A percentile compares a stretch with the other conserved stretches of the same genome.
phyloP scores from a whole-genome alignment of 1,140 invertebrate species.

The Pogonomyrmex californicus region DNA sequence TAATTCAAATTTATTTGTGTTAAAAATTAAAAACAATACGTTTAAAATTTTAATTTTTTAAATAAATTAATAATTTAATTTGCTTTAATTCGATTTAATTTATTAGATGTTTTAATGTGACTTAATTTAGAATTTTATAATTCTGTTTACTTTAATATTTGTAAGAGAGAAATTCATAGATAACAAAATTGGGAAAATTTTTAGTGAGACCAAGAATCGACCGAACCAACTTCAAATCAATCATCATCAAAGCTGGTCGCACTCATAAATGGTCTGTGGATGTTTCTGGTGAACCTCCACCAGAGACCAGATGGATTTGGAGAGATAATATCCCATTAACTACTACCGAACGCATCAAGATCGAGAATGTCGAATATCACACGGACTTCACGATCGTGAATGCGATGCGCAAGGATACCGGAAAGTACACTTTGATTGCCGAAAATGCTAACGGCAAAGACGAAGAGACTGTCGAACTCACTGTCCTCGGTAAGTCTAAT shows the following conservation, averaged over 20 bases:
- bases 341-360: constrained; percentile 94
- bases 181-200: constrained; percentile 51
- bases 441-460: constrained; percentile 97
- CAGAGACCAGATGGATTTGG: constrained; percentile 95
- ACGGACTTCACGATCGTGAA: constrained; percentile 95
- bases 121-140: too few relatives aligned
- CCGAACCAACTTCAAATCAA: constrained; percentile 94
- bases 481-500: constrained; percentile 92
- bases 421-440: constrained; percentile 95
- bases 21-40: background rate
- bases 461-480: constrained; percentile 95
- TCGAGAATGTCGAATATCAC: constrained; percentile 96
- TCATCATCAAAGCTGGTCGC: constrained; percentile 95
- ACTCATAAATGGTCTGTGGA: constrained; percentile 97
- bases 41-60: constrained; percentile 13
- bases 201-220: constrained; percentile 97
- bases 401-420: constrained; percentile 95
- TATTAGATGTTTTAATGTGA: too few relatives aligned
- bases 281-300: constrained; percentile 95
- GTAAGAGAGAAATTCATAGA: background rate
- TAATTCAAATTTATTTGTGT: background rate
- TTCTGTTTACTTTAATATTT: background rate
- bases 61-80: background rate
- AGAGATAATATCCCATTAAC: constrained; percentile 93
- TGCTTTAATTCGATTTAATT: too few relatives aligned